Percentiles rank a stretch among this genome's conserved stretches.
phyloP scores from a whole-genome alignment of 1,140 invertebrate genomes.

The Riptortus pedestris region DNA sequence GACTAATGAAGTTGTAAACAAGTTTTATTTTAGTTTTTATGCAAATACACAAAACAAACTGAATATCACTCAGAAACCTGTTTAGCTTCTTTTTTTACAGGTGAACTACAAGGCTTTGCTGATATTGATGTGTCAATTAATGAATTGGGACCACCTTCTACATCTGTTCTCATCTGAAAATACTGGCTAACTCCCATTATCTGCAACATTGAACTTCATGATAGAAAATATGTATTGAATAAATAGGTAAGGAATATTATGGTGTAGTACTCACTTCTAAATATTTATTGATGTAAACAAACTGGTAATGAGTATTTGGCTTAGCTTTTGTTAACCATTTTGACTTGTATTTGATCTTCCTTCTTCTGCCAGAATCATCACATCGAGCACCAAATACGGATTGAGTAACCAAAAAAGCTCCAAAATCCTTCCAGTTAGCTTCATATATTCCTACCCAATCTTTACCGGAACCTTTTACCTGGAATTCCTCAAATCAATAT shows the following conservation, averaged over 20 bases:
- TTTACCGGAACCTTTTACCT: conserved; percentile 19
- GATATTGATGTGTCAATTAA: neutral
- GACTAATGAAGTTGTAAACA: no score
- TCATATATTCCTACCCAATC: conserved; percentile 24
- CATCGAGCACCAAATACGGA: conserved; percentile 12
- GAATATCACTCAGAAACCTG: no score
- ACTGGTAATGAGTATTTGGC: conserved; percentile 16
- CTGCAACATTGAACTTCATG: neutral
- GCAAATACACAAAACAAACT: no score
- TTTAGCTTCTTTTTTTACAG: neutral
- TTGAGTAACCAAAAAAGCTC: conserved; percentile 14
- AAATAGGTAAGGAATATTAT: neutral
- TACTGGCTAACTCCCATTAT: conserved; percentile 22
- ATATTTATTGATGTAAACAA: conserved; percentile 24
- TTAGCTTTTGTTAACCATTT: conserved; percentile 2
- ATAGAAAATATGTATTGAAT: neutral
- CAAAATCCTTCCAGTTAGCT: conserved; percentile 15
- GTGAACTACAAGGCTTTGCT: neutral
- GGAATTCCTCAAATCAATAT: neutral
- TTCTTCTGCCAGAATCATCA: conserved; percentile 12
- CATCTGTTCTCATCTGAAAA: conserved; percentile 7
- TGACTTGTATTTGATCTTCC: conserved; percentile 7
- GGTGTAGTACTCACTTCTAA: conserved; percentile 14
- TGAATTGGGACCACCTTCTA: neutral
- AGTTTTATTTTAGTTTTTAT: no score